These are phyloP conservation scores for Polia nebulosa DNA, from an alignment of 2,888 invertebrate species.

Conservation along the genomic window DNA sequence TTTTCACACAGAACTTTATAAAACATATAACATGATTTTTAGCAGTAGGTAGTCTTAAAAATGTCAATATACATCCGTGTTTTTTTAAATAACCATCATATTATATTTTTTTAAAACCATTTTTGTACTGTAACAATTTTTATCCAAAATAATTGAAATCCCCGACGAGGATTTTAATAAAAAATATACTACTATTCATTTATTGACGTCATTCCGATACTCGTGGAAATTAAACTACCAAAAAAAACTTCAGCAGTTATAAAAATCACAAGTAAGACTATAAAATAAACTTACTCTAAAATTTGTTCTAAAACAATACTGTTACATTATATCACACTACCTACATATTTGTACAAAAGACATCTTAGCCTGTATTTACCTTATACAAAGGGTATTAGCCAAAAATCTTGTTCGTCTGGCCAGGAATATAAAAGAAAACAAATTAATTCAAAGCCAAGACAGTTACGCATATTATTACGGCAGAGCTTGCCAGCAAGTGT, in stretches of 20 bases:
- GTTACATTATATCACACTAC: slow-evolving; percentile 51
- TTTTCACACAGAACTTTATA: no score
- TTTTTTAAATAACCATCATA: background rate
- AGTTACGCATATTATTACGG: no score
- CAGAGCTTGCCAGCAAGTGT: no score
- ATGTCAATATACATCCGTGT: background rate
- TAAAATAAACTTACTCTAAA: slow-evolving; percentile 24
- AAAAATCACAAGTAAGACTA: background rate
- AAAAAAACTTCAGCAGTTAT: background rate
- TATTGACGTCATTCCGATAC: background rate
- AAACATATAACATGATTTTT: background rate
- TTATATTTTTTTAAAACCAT: background rate
- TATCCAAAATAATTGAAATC: background rate
- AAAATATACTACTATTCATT: background rate
- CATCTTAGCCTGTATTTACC: background rate
- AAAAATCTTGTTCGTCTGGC: background rate
- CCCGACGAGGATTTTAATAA: background rate
- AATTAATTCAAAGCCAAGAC: background rate
- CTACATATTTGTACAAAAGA: slow-evolving; percentile 40
- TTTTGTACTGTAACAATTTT: background rate
- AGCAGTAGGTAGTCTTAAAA: no score
- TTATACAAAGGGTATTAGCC: background rate
- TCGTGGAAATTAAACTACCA: background rate
- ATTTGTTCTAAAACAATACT: slow-evolving; percentile 49
- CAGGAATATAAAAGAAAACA: background rate